Base-by-base conservation (phyloP, 2,113 vertebrate genomes). In the Entelurus aequoreus region DNA sequence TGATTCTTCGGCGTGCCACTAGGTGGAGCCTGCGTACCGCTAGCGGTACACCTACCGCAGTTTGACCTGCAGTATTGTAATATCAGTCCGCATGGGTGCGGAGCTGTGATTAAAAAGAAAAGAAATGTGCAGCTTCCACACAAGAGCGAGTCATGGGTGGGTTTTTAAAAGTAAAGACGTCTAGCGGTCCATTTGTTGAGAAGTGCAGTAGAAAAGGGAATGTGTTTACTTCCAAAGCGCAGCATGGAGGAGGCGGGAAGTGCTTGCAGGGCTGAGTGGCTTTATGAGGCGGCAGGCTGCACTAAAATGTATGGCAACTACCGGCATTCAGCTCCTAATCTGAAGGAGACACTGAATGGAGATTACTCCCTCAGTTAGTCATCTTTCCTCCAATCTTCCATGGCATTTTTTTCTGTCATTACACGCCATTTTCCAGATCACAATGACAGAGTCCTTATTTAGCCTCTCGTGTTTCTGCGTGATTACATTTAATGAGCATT, bases 401-500 rank as follows among this genome's bases (percentile, higher is more conserved):
- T 71, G 63, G 82, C 80, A 77, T 28, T 74, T 79, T 66, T 84
- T 79, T 82, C 79, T 81, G 69, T 79, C 81, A 81, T 85, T 80
- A 81, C 61, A 69, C 77, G 68, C 79, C 77, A 79, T 78, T 65
- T 80, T 78, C 74, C 62, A 63, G 67, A 74, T 75, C 81, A 82
- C 81, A 82, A 82, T 84, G 82, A 80, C 77, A 72, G 75, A 73
- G 84, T 87, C 75, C 83, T 86, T 87, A 87, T 89, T 89, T 86
- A 86, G 81, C 71, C 80, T 81, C 72, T 75, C 54, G 63, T 48
- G 57, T 84, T 86, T 83, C 75, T 81, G 84, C 82, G 63, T 80
- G 81, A 85, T 87, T 87, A 76, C 73, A 80, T 77, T 85, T 84
- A 88, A 87, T 81, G 77, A 83, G 77, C 72, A 70, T 74, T 74